Evolutionary conservation across 53 echinoderm and acorn worm genomes (phyloP), one percentile per base, ranked within the genome.

Genomic region (Arbacia lixula): DNA sequence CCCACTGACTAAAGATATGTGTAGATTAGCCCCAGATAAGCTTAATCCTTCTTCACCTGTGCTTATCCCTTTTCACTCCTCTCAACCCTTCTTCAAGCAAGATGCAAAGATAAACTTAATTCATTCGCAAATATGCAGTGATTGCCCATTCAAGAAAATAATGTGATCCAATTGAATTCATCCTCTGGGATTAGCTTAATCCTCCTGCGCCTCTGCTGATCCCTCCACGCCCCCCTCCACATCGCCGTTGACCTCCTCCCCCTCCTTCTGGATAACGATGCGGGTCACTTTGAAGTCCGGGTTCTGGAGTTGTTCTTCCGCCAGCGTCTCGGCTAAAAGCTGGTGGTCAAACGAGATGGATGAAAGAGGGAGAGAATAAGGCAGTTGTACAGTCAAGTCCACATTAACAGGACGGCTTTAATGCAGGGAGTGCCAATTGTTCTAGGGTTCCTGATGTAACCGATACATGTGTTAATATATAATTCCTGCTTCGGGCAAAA

Each of bases 221-320:
- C 46, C 74, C 53, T 33, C 30, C 17, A 28, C 29, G 6, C 42
- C 34, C 71, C 83, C 87, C 35, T 88, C 88, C 17, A 84, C 62
- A 25, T 91, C 94, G 4, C 91, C 89, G 21, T 83, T 82, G 2
- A 91, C 83, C 80, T 99, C 99, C 68, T 99, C 99, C 24, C 99
- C 99, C 85, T 99, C 99, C 67, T 99, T 99, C 89, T 95, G 99
- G 68, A 99, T 92, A 75, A 95, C 99, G 27, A 99, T 94, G 32
- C 95, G 95, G 27, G 99, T 99, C 36, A 99, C 95, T 28, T 92
- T 90, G 85, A 99, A 94, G 78, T 92, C 94, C 0, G 99, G 99
- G 60, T 99, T 99, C 66, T 87, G 88, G 39, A 66, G 77, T 64
- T 94, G 90, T 68, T 94, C 99, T 71, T 99, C 99, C 0, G 92